A percentile compares a stretch with the other conserved stretches of the same genome.
Evolutionary conservation across 1,140 invertebrate genomes (phyloP).

Genomic region (Zaprionus vittiger): DNA sequence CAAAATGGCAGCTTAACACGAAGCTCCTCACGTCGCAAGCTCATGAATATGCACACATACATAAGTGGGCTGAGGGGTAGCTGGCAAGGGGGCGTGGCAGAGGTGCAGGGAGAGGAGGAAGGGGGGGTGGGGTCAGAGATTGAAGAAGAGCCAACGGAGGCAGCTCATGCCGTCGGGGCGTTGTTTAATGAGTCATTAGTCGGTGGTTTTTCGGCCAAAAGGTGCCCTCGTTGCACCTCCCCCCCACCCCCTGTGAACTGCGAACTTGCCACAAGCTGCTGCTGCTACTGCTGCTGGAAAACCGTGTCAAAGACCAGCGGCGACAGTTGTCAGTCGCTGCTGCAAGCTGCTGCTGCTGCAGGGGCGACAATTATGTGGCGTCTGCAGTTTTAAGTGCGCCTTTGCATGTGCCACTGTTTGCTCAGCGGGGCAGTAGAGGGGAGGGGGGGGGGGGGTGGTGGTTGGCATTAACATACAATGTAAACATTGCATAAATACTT

Average conservation of each 20-base stretch:
- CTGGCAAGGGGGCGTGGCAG: no score
- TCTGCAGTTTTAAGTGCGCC: constrained; percentile 80
- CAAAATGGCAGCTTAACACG: constrained; percentile 82
- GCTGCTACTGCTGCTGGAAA: constrained; percentile 17
- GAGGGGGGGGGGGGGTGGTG: neutral
- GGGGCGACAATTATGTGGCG: constrained; percentile 75
- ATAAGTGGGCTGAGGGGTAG: neutral
- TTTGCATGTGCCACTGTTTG: constrained; percentile 78
- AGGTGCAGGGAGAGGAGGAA: no score
- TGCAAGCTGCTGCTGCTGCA: constrained; percentile 28
- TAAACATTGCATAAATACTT: constrained; percentile 79
- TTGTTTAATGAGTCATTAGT: constrained; percentile 81
- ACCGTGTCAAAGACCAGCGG: constrained; percentile 67
- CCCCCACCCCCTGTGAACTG: neutral
- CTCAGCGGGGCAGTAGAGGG: constrained; percentile 16
- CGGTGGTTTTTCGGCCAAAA: constrained; percentile 28
- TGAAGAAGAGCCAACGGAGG: constrained; percentile 27
- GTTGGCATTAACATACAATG: constrained; percentile 76
- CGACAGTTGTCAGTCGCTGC: constrained; percentile 72
- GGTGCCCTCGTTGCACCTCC: constrained; percentile 40
- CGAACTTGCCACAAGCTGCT: constrained; percentile 1
- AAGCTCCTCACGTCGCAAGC: constrained; percentile 53
- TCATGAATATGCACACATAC: constrained; percentile 77
- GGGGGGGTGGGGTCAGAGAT: neutral
- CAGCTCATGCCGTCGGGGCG: constrained; percentile 53